Base-by-base conservation (phyloP, 2,888 invertebrate genomes). In the Galeruca laticollis region DNA sequence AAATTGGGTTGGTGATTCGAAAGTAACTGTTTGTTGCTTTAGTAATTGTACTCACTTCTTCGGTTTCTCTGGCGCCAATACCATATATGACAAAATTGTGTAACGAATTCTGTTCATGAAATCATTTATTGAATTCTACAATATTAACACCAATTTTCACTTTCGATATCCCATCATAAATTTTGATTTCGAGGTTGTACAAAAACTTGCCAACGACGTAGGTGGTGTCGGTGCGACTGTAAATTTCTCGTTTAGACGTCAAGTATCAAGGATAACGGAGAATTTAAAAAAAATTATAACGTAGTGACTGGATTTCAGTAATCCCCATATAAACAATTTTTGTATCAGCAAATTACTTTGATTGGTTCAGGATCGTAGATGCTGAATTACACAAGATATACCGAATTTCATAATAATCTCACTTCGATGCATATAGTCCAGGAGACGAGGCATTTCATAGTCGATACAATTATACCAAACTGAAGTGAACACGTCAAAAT, bases 141-240 rank as follows among this genome's bases (percentile, higher is more conserved):
- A 66, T 66, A 66, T 66, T 66, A 66, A 66, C 66, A 66, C 66
- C 66, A 66, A 66, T 66, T 66, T 66, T 66, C 59, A 66, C 66
- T 66, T 66, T 66, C 66, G 59, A 66, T 66, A 66, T 66, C 66
- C 66, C 66, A 66, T 66, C 66, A 59, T 66, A 66, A 66, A 66
- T 66, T 66, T 63, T 15, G 40, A 37, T 63, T 63, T 66, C 66
- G 66, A 66, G 66, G 66, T 49, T 66, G 49, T 35, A 59, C 59
- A 49, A 56, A 60, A 65, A 57, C 33, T 26, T 54, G 52, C 13
- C 18, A 54, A 35, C 35, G 56, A 37, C 33, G 56, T 57, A 35
- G 56, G 56, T 35, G 56, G 56, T 57, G 56, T 57, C 54, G 54
- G 26, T 54, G 26, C 54, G n/a, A 31, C 26, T 31, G 5, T 54